Conservation (phyloP, 92 coral and sea anemone species). For the Phenganax marumi region DNA sequence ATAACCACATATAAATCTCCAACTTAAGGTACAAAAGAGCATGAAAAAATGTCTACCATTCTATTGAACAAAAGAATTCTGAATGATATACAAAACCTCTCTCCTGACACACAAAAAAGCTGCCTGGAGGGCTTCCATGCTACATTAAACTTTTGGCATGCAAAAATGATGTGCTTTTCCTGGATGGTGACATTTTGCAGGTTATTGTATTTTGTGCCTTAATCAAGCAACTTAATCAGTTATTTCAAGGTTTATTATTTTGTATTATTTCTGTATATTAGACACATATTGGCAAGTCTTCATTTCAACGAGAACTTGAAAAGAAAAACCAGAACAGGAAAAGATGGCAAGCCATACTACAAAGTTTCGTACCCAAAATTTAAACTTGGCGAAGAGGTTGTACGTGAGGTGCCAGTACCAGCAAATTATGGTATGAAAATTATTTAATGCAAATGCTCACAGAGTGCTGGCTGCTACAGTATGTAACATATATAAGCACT, state of each 20-base stretch:
- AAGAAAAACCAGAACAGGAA: conserved; percentile 12
- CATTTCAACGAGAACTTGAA: conserved; percentile 45
- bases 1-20: too few relatives aligned
- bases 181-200: conserved; percentile 12
- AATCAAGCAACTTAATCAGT: not conserved
- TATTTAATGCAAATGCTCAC: not conserved
- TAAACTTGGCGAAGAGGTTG: not conserved
- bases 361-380: conserved; percentile 12
- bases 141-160: not conserved
- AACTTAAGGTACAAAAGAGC: too few relatives aligned
- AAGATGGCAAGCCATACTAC: conserved; percentile 5
- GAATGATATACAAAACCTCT: conserved; percentile 8
- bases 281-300: conserved; percentile 49
- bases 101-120: conserved; percentile 2
- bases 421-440: not conserved
- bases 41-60: too few relatives aligned
- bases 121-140: not conserved
- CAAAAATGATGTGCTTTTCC: not conserved
- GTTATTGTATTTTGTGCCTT: not conserved
- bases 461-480: too few relatives aligned
- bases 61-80: not conserved
- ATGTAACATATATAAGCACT: too few relatives aligned
- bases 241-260: too few relatives aligned
- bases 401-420: conserved; percentile 1
- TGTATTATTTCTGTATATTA: not conserved